Base-by-base conservation (phyloP, 2,113 vertebrate genomes). In the Urocitellus parryii region DNA sequence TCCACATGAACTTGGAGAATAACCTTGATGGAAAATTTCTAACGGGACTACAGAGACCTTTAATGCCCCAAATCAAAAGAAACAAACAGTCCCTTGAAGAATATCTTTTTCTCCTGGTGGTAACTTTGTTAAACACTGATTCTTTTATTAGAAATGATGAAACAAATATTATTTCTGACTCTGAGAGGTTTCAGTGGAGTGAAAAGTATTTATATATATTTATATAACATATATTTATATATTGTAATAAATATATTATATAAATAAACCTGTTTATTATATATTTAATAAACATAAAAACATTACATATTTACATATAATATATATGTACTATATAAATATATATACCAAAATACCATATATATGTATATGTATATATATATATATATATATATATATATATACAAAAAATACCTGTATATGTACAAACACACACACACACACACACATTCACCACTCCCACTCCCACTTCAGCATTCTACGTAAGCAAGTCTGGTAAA, bases 11-110 rank as follows among this genome's bases (percentile, higher is more conserved):
- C 76, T 37, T 83, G 20, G 79, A 96, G 89, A 93, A 93, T 83
- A 93, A 95, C 83, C 97, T 97, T 97, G 93, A 93, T 96, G 79
- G 79, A 68, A 98, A 94, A 67, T 87, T 84, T 95, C 92, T 81
- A 91, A 58, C 86, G 80, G 14, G 12, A 90, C 58, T 79, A 91
- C 17, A 27, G 83, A 91, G 93, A 93, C 45, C 45, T 95, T 97
- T 79, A 96, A 93, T 73, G 89, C 37, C 58, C 4, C 11, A 83
- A 97, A 97, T 95, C 96, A 96, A 94, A 96, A 95, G 91, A 94
- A 82, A 86, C 63, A 45, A 95, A 68, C 45, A 89, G 25, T 83
- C 51, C 58, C 93, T 89, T 95, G 81, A 96, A 97, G 93, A 91
- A 92, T 94, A 10, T 61, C 70, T 94, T 70, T 42, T 77, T 90